These are phyloP conservation scores for Macaria liturata DNA, from an alignment of 2,888 invertebrate genomes.

Conservation along the genomic window DNA sequence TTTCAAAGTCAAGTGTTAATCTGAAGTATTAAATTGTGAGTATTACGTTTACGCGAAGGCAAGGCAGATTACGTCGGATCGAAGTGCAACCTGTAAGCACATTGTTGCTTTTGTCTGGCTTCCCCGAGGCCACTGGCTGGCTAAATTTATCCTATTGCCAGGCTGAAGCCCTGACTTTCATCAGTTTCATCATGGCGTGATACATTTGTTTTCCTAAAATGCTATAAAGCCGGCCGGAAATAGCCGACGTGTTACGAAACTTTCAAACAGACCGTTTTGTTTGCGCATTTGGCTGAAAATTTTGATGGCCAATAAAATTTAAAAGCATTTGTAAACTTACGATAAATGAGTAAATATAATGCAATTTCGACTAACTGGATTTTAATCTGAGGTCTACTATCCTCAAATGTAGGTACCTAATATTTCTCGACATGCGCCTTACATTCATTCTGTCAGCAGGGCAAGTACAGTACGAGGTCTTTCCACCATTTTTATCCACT, in stretches of 20 bases:
- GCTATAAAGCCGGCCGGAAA: constrained; percentile 36
- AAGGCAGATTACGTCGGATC: constrained; percentile 45
- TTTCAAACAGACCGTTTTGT: constrained; percentile 6
- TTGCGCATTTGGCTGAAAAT: background rate
- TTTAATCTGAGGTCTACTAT: too few relatives aligned
- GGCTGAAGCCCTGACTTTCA: constrained; percentile 41
- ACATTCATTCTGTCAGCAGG: too few relatives aligned
- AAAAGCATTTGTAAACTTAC: too few relatives aligned
- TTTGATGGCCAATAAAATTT: too few relatives aligned
- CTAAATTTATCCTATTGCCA: constrained; percentile 55
- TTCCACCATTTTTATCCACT: too few relatives aligned
- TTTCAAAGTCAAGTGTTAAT: constrained; percentile 4
- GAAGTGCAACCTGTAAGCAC: constrained; percentile 48
- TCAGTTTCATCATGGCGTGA: constrained; percentile 10
- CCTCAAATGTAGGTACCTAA: too few relatives aligned
- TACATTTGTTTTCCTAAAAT: constrained; percentile 25
- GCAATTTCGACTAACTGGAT: too few relatives aligned
- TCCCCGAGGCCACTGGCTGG: constrained; percentile 55
- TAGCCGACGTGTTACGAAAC: constrained; percentile 23
- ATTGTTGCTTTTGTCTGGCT: constrained; percentile 54
- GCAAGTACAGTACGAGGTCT: too few relatives aligned
- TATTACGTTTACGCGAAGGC: constrained; percentile 18
- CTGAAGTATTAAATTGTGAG: constrained; percentile 18
- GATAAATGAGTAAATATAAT: too few relatives aligned
- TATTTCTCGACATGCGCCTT: too few relatives aligned